Conservation (phyloP, 2,113 vertebrate species). For the Edolisoma coerulescens region DNA sequence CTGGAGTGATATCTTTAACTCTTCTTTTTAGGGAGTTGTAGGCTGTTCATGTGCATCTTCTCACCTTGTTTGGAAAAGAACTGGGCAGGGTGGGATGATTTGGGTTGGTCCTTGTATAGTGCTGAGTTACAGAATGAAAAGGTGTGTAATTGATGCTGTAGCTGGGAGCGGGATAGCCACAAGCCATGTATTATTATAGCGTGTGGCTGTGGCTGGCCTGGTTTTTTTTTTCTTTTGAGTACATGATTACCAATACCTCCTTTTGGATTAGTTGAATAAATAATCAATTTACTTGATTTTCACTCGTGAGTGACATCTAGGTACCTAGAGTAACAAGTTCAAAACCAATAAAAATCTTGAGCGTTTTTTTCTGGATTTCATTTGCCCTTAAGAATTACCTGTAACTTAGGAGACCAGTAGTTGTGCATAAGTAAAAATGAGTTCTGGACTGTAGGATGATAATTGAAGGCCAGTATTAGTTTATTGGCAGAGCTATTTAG, state of each 20-base stretch:
- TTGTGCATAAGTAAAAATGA: not conserved
- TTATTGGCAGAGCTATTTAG: not conserved
- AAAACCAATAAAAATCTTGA: not conserved
- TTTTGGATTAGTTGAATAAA: not conserved
- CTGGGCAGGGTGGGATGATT: not conserved
- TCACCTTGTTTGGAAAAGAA: not conserved
- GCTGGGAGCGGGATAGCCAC: not conserved
- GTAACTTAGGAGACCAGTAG: not conserved
- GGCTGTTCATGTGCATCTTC: not conserved
- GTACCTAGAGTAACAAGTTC: not conserved
- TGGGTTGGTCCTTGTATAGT: not conserved
- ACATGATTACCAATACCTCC: not conserved
- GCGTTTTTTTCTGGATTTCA: not conserved
- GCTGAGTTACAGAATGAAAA: not conserved
- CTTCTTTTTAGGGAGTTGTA: not conserved
- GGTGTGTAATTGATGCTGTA: not conserved
- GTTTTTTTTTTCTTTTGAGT: not conserved
- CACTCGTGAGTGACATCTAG: not conserved
- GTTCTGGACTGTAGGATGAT: not conserved
- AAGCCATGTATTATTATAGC: fast-evolving
- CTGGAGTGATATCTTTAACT: not conserved
- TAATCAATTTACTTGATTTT: not conserved
- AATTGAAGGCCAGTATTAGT: not conserved
- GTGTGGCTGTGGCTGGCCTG: not conserved
- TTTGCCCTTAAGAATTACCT: not conserved